Conservation (phyloP, 2,888 invertebrate species). For the Mamestra brassicae region DNA sequence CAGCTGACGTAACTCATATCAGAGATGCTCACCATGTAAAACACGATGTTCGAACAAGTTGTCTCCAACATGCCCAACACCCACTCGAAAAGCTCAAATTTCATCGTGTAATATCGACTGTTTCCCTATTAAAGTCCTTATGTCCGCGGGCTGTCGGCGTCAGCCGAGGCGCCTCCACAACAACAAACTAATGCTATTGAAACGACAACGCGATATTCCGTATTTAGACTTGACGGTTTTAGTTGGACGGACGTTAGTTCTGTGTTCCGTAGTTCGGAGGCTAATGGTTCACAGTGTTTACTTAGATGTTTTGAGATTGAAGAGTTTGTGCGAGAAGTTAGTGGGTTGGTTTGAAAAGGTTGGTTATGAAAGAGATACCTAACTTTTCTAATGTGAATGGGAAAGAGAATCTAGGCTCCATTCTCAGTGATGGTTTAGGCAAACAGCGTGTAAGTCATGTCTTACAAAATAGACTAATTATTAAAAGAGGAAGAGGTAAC, state of each 20-base stretch:
- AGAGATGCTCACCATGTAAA: no score
- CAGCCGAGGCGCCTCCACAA: conserved; percentile 54
- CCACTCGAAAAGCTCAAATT: conserved; percentile 14
- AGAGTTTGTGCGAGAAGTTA: conserved; percentile 10
- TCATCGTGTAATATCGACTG: conserved; percentile 41
- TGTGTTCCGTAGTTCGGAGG: conserved; percentile 45
- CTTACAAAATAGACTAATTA: background rate
- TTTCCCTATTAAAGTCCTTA: conserved; percentile 47
- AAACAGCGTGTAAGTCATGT: background rate
- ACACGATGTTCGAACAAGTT: no score
- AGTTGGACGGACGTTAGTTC: conserved; percentile 47
- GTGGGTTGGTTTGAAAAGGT: background rate
- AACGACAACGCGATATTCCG: conserved; percentile 58
- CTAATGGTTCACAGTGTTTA: conserved; percentile 57
- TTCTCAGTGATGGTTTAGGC: background rate
- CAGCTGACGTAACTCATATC: background rate
- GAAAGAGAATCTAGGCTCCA: background rate
- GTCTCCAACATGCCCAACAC: no score
- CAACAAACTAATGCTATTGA: conserved; percentile 65
- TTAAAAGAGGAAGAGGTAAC: background rate
- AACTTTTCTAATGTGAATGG: background rate
- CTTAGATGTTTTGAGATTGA: conserved; percentile 35
- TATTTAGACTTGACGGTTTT: conserved; percentile 66
- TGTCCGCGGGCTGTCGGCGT: conserved; percentile 50
- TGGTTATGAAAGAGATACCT: background rate